Conservation (phyloP, 2,797 vertebrate genomes). For the Onychomys torridus region DNA sequence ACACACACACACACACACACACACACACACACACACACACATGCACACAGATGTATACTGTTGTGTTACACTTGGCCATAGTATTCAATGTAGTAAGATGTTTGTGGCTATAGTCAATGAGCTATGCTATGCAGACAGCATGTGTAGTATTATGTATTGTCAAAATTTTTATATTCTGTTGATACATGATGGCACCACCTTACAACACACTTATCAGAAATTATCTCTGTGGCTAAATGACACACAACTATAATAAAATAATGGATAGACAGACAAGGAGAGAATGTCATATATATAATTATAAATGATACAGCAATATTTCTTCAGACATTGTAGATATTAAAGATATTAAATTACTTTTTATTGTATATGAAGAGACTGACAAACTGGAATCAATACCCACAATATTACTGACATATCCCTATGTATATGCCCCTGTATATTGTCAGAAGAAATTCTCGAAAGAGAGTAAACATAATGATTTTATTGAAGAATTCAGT, state of each 20-base stretch:
- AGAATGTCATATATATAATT: neutral
- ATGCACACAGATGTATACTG: too few species aligned
- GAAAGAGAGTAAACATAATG: neutral
- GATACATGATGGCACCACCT: neutral
- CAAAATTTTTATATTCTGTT: neutral
- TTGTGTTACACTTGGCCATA: neutral
- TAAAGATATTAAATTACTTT: neutral
- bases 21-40: too few species aligned
- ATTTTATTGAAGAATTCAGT: slow-evolving; percentile 14
- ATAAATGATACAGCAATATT: neutral
- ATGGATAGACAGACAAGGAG: neutral
- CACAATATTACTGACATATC: neutral
- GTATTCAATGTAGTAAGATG: neutral
- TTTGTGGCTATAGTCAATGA: neutral
- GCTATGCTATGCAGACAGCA: neutral
- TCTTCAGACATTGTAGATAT: neutral
- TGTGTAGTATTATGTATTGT: too few species aligned
- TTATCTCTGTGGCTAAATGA: neutral
- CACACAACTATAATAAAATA: neutral
- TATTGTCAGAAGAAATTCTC: neutral
- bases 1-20: neutral
- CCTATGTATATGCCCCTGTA: neutral
- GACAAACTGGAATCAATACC: neutral
- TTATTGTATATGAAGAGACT: neutral
- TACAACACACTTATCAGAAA: neutral